phyloP scores from a whole-genome alignment of 2,888 invertebrate species.

The Dichetophora obliterata region DNA sequence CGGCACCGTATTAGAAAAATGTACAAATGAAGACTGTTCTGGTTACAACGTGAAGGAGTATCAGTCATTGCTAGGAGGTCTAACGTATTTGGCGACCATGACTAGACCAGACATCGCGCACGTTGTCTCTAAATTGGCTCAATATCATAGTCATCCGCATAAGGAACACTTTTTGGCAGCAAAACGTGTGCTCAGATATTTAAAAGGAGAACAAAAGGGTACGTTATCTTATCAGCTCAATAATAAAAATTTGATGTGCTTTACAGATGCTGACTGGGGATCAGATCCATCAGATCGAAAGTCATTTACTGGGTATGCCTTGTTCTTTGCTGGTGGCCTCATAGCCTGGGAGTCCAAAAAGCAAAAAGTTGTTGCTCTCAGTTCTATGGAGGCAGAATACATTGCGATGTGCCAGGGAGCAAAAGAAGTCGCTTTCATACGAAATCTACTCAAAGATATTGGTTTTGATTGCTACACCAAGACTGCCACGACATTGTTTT shows the following conservation, averaged over 20 bases:
- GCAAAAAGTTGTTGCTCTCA: conserved; percentile 22
- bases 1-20: conserved; percentile 31
- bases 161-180: neutral
- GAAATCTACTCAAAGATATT: conserved; percentile 27
- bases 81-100: conserved; percentile 43
- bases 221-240: conserved; percentile 20
- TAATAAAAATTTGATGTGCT: conserved; percentile 28
- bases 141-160: conserved; percentile 48
- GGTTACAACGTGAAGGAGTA: conserved; percentile 37
- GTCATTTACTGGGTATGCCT: conserved; percentile 34
- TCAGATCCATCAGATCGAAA: too few species aligned
- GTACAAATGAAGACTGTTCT: conserved; percentile 28
- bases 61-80: conserved; percentile 40
- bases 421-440: too few species aligned
- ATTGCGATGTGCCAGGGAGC: conserved; percentile 21
- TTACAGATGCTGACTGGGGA: neutral
- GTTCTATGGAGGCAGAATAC: conserved; percentile 39
- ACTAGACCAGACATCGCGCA: conserved; percentile 45
- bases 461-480: conserved; percentile 9
- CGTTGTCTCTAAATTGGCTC: conserved; percentile 42
- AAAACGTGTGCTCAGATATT: conserved; percentile 5
- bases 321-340: conserved; percentile 27
- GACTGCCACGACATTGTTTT: neutral
- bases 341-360: conserved; percentile 36
- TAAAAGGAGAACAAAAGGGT: neutral